A percentile compares a stretch with the other conserved stretches of the same genome.
These are phyloP conservation scores for Galerucella calmariensis DNA, from an alignment of 2,888 invertebrate species.

Conservation along the genomic window DNA sequence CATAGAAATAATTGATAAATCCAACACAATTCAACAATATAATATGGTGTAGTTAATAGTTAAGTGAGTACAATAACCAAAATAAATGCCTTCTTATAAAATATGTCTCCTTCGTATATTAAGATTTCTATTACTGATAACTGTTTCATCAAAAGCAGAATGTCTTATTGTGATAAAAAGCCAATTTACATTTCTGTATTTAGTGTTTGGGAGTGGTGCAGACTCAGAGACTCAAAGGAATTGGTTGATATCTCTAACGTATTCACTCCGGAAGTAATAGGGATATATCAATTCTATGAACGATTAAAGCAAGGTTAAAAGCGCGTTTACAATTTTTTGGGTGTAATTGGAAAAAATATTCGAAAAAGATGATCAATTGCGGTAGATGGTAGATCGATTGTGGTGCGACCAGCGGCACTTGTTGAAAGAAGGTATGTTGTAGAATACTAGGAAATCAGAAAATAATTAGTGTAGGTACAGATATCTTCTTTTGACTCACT, in stretches of 20 bases:
- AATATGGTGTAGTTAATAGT: not conserved
- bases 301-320: not conserved
- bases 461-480: too few relatives aligned
- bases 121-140: conserved; percentile 3
- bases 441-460: too few relatives aligned
- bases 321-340: not conserved
- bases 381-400: too few relatives aligned
- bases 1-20: not conserved
- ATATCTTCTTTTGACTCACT: too few relatives aligned
- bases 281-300: not conserved
- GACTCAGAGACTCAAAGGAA: not conserved
- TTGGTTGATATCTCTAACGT: not conserved
- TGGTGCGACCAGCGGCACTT: too few relatives aligned
- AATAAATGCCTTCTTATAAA: not conserved
- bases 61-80: not conserved
- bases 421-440: too few relatives aligned
- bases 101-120: not conserved
- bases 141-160: not conserved
- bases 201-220: not conserved
- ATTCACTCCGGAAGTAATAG: not conserved
- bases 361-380: too few relatives aligned
- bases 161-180: not conserved
- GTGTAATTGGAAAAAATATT: not conserved
- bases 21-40: not conserved
- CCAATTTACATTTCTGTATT: not conserved